A percentile compares a stretch with the other conserved stretches of the same genome.
These are phyloP conservation scores for Aphidius gifuensis DNA, from an alignment of 1,140 invertebrate genomes.

Conservation along the genomic window DNA sequence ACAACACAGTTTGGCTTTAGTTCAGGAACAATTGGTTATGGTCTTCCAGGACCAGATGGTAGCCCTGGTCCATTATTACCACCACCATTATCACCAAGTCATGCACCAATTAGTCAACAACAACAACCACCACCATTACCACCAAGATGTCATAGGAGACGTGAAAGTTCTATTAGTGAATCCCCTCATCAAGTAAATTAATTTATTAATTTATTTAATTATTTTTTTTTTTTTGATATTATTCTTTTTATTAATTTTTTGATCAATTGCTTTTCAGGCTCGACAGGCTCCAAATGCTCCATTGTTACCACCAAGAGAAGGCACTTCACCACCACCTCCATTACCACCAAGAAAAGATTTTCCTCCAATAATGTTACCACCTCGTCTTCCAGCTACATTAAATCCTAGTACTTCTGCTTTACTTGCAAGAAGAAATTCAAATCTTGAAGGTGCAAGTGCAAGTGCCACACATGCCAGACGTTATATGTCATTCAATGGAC, in stretches of 20 bases:
- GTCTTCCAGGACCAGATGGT: constrained; percentile 43
- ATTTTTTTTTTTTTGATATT: background rate
- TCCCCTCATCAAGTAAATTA: constrained; percentile 55
- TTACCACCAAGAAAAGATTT: constrained; percentile 60
- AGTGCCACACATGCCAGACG: constrained; percentile 41
- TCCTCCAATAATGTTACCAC: constrained; percentile 48
- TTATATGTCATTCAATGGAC: constrained; percentile 53
- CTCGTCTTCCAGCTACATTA: constrained; percentile 45
- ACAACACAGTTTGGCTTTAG: constrained; percentile 54
- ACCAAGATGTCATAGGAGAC: constrained; percentile 55
- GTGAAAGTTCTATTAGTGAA: constrained; percentile 63
- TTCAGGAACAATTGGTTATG: constrained; percentile 43
- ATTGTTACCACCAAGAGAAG: constrained; percentile 60
- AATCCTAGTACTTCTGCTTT: constrained; percentile 45
- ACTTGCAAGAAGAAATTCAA: constrained; percentile 52
- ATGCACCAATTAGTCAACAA: constrained; percentile 46
- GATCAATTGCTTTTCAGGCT: constrained; percentile 38
- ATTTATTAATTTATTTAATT: background rate
- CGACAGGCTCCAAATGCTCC: constrained; percentile 62
- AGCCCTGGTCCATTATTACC: constrained; percentile 54
- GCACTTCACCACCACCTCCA: constrained; percentile 62
- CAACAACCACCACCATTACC: constrained; percentile 59
- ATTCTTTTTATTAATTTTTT: constrained; percentile 9
- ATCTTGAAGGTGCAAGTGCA: constrained; percentile 43
- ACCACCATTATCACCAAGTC: constrained; percentile 51